Base-by-base conservation (phyloP, 2,113 vertebrate species). In the Corythornis madagascariensis region DNA sequence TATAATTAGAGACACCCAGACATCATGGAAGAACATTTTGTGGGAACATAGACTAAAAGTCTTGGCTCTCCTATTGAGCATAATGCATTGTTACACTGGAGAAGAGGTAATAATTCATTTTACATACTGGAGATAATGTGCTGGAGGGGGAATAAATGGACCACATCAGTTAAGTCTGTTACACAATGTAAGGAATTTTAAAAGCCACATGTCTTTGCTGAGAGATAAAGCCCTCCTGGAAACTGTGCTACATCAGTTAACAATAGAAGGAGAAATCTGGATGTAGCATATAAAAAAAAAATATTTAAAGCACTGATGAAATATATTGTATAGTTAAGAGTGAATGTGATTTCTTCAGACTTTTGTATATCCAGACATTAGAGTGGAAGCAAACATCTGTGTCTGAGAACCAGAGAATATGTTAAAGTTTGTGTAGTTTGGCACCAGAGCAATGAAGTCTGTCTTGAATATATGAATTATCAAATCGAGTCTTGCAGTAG, bases 51-150 rank as follows among this genome's bases (percentile, higher is more conserved):
- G 56, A 35, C 79, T 59, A 60, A 33, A 90, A 78, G 55, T 86
- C 92, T 93, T 45, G 45, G 31, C 72, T 86, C 16, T 92, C 90
- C 57, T 57, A 57, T 83, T 59, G 50, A 96, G 79, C 59, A 53
- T 93, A 89, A 88, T 76, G 69, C 6, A 2, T 35, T 92, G 70
- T 65, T 93, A 59, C 74, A 57, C 29, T 74, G 47, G 35, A 92
- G 61, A 84, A 94, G 56, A 91, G 65, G 61, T 60, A 94, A 94
- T 96, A 92, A 96, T 86, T 97, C 90, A 95, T 95, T 96, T 86
- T 90, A 66, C 47, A 66, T 89, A 78, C 79, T 76, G 83, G 57
- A 90, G 88, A 94, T 95, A 94, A 92, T 89, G 92, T 81, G 65
- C 88, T 84, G 66, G 80, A 94, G 83, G 69, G 83, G 65, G 63